Percentiles rank a stretch among this genome's conserved stretches.
These are phyloP conservation scores for Netelia virgata DNA, from an alignment of 2,888 invertebrate species.

Conservation along the genomic window DNA sequence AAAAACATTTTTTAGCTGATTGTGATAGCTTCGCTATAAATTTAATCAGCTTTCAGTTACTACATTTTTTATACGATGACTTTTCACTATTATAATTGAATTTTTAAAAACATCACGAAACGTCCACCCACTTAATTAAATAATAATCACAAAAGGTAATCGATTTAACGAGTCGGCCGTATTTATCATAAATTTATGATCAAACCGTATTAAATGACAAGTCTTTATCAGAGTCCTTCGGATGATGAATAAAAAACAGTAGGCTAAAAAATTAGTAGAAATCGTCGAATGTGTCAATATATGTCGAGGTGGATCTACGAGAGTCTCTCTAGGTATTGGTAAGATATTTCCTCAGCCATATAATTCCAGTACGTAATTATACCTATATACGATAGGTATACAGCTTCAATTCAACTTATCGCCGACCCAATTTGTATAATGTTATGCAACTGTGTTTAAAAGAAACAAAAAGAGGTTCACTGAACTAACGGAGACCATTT, in stretches of 20 bases:
- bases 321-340: not conserved
- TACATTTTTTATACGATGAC: too few species aligned
- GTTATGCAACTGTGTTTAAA: constrained; percentile 79
- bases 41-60: too few species aligned
- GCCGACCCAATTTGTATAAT: constrained; percentile 76
- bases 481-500: constrained; percentile 70
- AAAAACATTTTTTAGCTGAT: too few species aligned
- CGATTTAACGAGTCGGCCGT: too few species aligned
- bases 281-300: constrained; percentile 36
- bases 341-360: not conserved
- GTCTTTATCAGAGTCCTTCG: constrained; percentile 17
- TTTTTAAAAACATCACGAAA: too few species aligned
- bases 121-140: too few species aligned
- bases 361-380: not conserved
- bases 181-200: too few species aligned
- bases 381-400: constrained; percentile 1
- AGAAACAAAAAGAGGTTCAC: constrained; percentile 64
- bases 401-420: constrained; percentile 38
- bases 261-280: not conserved
- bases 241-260: constrained; percentile 7
- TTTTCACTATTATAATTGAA: too few species aligned
- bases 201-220: too few species aligned
- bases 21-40: too few species aligned
- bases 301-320: constrained; percentile 7
- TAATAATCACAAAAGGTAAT: too few species aligned